Percentiles rank a stretch among this genome's conserved stretches.
phyloP scores from a whole-genome alignment of 2,888 invertebrate genomes.

The Crossocerus cetratus region DNA sequence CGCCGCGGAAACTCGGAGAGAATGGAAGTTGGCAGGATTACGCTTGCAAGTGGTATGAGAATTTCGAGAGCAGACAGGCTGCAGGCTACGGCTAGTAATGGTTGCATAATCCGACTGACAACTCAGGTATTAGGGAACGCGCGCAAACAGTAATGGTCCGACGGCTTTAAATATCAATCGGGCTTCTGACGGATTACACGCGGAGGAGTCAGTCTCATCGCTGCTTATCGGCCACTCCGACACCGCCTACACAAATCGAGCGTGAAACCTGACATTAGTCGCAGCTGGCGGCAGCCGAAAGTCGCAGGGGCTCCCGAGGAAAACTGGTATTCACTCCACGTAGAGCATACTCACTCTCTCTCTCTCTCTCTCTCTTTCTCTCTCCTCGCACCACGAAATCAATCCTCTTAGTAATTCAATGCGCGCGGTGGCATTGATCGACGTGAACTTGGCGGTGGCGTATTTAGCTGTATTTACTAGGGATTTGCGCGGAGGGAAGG shows the following conservation, averaged over 20 bases:
- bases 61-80: too few species aligned
- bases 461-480: constrained; percentile 29
- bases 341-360: constrained; percentile 40
- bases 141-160: neutral
- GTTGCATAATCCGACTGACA: too few species aligned
- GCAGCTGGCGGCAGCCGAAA: constrained; percentile 17
- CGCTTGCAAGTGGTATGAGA: too few species aligned
- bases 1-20: too few species aligned
- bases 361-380: too few species aligned
- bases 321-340: constrained; percentile 58
- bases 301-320: constrained; percentile 29
- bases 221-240: constrained; percentile 1
- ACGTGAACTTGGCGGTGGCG: constrained; percentile 1
- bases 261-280: constrained; percentile 28
- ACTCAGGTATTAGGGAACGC: too few species aligned
- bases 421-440: constrained; percentile 30
- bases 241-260: constrained; percentile 20
- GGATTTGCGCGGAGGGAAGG: constrained; percentile 36
- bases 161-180: constrained; percentile 23
- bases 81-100: too few species aligned
- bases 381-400: constrained; percentile 51
- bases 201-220: constrained; percentile 12
- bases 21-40: too few species aligned
- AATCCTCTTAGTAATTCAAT: constrained; percentile 53
- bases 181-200: constrained; percentile 39